Evolutionary conservation across 2,113 vertebrate genomes (phyloP).

Genomic region (Amphiprion percula): DNA sequence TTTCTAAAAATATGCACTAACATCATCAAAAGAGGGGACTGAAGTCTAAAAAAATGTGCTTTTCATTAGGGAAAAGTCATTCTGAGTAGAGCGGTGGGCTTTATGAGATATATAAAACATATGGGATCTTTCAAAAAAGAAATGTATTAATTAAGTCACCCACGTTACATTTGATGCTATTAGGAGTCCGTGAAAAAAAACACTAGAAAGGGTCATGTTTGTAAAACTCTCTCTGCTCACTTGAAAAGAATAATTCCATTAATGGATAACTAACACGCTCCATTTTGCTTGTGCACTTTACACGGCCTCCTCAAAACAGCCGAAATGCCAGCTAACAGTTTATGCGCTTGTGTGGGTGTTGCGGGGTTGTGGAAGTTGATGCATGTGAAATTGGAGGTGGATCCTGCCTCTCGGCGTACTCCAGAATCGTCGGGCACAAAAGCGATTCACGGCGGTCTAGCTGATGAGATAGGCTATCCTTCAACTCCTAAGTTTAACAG

Average conservation of each 20-base stretch:
- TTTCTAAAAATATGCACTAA: constrained; percentile 59
- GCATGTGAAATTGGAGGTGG: constrained; percentile 46
- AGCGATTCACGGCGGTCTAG: constrained; percentile 22
- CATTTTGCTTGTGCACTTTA: constrained; percentile 37
- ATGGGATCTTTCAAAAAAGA: too few species aligned
- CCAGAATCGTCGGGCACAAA: constrained; percentile 37
- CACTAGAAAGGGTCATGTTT: constrained; percentile 32
- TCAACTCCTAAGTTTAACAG: constrained; percentile 51
- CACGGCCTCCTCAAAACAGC: constrained; percentile 35
- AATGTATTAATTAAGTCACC: neutral
- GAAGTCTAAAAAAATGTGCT: neutral
- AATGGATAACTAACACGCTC: constrained; percentile 40
- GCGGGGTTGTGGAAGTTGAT: constrained; percentile 23
- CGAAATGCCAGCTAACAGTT: constrained; percentile 23
- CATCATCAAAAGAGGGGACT: constrained; percentile 25
- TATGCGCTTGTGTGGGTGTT: constrained; percentile 30
- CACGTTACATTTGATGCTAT: neutral
- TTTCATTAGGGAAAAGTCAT: neutral
- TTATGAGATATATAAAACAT: neutral
- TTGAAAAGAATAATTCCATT: constrained; percentile 37
- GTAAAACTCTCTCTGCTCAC: constrained; percentile 35
- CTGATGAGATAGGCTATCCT: constrained; percentile 49
- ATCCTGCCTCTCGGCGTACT: constrained; percentile 26
- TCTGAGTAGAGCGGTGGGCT: neutral
- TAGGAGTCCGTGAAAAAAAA: constrained; percentile 25